Evolutionary conservation across 2,113 vertebrate species (phyloP), one percentile per base, ranked within the genome.

Genomic region (Camelus dromedarius): DNA sequence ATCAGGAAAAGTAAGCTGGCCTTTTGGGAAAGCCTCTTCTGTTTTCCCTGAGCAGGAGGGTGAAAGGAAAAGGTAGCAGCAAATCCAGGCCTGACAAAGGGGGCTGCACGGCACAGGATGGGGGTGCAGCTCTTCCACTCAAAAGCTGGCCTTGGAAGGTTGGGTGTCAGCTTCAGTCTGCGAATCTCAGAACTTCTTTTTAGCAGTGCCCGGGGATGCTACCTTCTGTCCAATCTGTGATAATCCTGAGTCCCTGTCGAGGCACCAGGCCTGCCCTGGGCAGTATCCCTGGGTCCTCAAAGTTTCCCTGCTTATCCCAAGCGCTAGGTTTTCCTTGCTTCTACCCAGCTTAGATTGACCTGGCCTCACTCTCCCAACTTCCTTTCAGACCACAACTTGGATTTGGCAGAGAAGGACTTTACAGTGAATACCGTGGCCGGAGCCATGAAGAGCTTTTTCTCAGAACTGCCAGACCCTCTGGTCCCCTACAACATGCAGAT

Each of bases 371-470:
- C 58, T 95, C 28, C 42, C 5, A 5, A 58, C 62, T 91, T 85
- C 91, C 13, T 89, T 69, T n/a, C 92, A 99, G 99, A 99, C 92
- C 98, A 99, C 85, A 99, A 95, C 96, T 98, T 99, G 97, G 99
- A 99, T 98, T 98, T 99, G 98, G 99, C 99, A 0, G 99, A 99
- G 98, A 99, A 99, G 97, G 99, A 99, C 98, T 99, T 99, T 89
- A 99, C 99, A 0, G 99, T 99, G 89, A 99, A 99, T 98, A 99
- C 99, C 0, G 99, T 99, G 83, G 99, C 99, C 0, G 99, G 99
- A 2, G 99, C 99, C 97, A 99, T 99, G 99, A 99, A 99, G 98
- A 99, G 99, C 95, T 99, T 99, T 98, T 99, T 99, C 98, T 99
- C 99, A 0, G 99, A 99, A 97, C 98, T 99, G 28, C 99, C 99